These are phyloP conservation scores for Cynaeus angustus DNA, from an alignment of 2,888 invertebrate genomes.

Conservation along the genomic window DNA sequence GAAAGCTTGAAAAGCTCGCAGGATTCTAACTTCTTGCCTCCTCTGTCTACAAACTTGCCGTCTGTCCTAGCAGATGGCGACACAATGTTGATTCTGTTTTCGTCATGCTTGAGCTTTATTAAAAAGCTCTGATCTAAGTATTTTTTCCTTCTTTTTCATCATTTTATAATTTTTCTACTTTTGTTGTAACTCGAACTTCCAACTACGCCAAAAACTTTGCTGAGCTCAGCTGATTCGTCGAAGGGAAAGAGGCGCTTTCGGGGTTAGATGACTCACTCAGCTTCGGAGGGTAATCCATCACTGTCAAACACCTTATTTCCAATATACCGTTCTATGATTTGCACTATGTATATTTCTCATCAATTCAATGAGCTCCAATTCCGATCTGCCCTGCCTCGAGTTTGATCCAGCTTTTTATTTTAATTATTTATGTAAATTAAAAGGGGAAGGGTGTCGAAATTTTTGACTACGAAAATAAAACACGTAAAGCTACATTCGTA, in stretches of 20 bases:
- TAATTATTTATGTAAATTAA: constrained; percentile 16
- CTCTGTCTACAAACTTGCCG: too few species aligned
- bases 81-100: too few species aligned
- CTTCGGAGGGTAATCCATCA: constrained; percentile 68
- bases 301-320: constrained; percentile 71
- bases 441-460: neutral
- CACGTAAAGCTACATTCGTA: constrained; percentile 65
- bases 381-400: constrained; percentile 18
- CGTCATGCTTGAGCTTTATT: too few species aligned
- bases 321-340: constrained; percentile 71
- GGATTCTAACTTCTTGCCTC: too few species aligned
- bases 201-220: constrained; percentile 14
- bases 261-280: constrained; percentile 69
- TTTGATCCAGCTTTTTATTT: constrained; percentile 20
- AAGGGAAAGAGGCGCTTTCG: constrained; percentile 56
- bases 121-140: too few species aligned
- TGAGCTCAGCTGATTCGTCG: constrained; percentile 63
- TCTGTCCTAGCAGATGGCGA: too few species aligned
- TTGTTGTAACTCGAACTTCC: neutral
- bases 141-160: too few species aligned
- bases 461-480: constrained; percentile 43
- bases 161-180: too few species aligned
- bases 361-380: constrained; percentile 60
- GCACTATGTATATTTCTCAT: constrained; percentile 70
- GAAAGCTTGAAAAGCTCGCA: too few species aligned